Conservation (phyloP, 2,113 vertebrate genomes). For the Ibidorhyncha struthersii region DNA sequence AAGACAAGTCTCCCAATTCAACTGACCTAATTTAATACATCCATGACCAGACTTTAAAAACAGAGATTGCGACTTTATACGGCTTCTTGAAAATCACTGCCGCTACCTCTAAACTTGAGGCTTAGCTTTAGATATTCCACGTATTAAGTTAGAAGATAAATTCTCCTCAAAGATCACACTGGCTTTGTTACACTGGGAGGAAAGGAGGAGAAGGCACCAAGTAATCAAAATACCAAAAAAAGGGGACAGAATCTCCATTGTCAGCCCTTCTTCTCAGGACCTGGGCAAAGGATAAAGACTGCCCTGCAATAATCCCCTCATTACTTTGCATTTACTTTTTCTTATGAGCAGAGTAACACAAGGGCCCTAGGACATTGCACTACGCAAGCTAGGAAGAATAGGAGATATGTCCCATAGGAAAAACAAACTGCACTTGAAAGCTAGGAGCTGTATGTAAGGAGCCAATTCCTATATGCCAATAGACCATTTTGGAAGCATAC, state of each 20-base stretch:
- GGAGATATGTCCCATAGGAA: rapidly evolving
- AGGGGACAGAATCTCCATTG: neutral
- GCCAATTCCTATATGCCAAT: neutral
- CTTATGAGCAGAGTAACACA: neutral
- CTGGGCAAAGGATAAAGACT: neutral
- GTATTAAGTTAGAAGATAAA: neutral
- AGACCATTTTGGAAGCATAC: neutral
- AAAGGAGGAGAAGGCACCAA: neutral
- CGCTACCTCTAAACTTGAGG: neutral
- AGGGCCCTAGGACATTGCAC: neutral
- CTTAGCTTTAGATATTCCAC: neutral
- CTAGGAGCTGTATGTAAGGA: neutral
- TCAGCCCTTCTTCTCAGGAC: neutral
- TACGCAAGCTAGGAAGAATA: neutral
- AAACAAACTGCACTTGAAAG: neutral
- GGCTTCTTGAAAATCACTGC: neutral
- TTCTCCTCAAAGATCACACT: neutral
- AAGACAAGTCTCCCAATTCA: neutral
- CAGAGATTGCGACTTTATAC: neutral
- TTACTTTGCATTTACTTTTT: neutral
- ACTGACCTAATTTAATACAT: neutral
- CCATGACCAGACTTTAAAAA: neutral
- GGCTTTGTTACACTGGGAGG: neutral
- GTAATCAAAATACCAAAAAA: neutral
- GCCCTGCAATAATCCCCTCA: neutral